phyloP scores from a whole-genome alignment of 2,888 invertebrate genomes.

The Rambutsinella grinnellia region DNA sequence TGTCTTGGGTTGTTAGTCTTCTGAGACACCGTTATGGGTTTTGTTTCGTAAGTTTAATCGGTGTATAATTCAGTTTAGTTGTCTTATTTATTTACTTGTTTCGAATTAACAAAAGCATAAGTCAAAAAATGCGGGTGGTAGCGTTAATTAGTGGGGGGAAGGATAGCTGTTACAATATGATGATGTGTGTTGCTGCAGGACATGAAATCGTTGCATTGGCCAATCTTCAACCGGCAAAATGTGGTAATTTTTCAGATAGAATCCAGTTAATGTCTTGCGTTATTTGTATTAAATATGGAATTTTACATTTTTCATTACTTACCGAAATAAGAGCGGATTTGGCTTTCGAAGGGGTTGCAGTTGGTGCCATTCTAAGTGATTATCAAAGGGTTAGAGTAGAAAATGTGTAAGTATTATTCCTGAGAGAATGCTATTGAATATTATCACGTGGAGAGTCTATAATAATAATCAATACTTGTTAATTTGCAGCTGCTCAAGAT shows the following conservation, averaged over 20 bases:
- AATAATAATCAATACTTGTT: slow-evolving; percentile 61
- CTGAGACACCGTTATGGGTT: too few species aligned
- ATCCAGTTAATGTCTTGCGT: neutral
- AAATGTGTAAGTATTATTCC: slow-evolving; percentile 98
- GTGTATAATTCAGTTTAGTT: too few species aligned
- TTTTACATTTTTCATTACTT: slow-evolving; percentile 15
- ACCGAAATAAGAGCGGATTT: slow-evolving; percentile 75
- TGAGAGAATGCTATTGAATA: too few species aligned
- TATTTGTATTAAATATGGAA: neutral
- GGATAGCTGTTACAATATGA: slow-evolving; percentile 99
- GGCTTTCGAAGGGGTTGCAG: slow-evolving; percentile 91
- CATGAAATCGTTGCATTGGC: slow-evolving; percentile 96
- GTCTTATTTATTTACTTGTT: too few species aligned
- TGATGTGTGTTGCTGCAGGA: slow-evolving; percentile 93
- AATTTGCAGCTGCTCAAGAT: slow-evolving; percentile 83
- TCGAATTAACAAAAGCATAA: too few species aligned
- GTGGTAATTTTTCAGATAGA: too few species aligned
- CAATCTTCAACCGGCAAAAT: slow-evolving; percentile 89
- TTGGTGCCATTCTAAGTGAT: slow-evolving; percentile 97
- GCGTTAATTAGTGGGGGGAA: slow-evolving; percentile 97
- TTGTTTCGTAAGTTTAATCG: neutral
- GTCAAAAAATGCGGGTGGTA: slow-evolving; percentile 81
- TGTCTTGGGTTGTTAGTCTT: too few species aligned
- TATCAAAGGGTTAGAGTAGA: slow-evolving; percentile 98
- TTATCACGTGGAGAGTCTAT: neutral